Evolutionary conservation across 2,797 vertebrate genomes (phyloP), one percentile per base, ranked within the genome.

Genomic region (Accipiter fasciatus): DNA sequence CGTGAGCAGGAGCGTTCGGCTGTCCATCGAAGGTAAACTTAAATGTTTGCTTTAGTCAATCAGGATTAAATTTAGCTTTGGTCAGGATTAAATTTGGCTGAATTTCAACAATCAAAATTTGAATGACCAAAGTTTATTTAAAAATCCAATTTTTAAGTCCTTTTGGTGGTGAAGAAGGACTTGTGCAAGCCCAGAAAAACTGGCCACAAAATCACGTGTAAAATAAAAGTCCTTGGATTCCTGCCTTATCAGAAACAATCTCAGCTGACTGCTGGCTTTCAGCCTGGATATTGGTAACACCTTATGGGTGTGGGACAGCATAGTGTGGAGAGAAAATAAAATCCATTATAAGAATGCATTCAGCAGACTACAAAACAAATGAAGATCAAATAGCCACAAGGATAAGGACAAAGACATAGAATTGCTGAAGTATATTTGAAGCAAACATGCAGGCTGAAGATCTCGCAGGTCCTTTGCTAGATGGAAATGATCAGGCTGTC

Each of bases 1-100:
- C 1, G 1, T 5, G 10, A 77, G 24, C 24, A 57, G 62, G 52
- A 71, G 7, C 2, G 1, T 10, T 54, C 11, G 0, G 22, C 16
- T 80, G 9, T 39, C 46, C 35, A 52, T 19, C 0, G 0, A 55
- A 83, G 19, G 33, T 9, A 40, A 70, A 26, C 10, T 62, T 25
- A 58, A 78, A 67, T 33, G 5, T n/a, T 82, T 79, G 16, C 31
- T 88, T 78, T 72, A 55, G 29, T 57, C 6, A 1, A 2, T 33
- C 24, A 42, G 33, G 31, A 82, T 29, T 42, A 76, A 79, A 66
- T 75, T 19, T 54, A 24, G 9, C 35, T 67, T 69, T 16, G 10
- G 31, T 64, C 18, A 35, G 33, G 35, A 82, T 35, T 84, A 65
- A 69, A 75, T 55, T 24, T 33, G 37, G 11, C 70, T 89, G 67